Evolutionary conservation across 2,113 vertebrate species (phyloP).

Genomic region (Trinectes maculatus): DNA sequence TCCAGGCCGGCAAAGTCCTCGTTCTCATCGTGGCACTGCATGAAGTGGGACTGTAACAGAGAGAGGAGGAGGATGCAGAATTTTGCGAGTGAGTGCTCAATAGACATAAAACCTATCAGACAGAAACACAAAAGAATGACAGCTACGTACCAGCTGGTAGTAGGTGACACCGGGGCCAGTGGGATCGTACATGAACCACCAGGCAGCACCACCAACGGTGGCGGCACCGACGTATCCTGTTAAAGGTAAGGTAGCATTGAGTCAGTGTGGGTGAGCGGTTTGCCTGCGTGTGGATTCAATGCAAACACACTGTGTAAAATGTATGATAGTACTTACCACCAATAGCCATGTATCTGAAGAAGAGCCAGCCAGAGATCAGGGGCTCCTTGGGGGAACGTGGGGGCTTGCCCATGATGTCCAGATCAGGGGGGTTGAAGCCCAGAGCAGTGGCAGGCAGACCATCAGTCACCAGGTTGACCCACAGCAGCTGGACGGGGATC

Average conservation of each 20-base stretch:
- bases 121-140: not conserved
- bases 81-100: not conserved
- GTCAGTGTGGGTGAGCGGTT: not conserved
- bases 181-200: conserved; percentile 90
- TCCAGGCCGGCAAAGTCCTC: conserved; percentile 84
- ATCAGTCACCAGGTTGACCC: conserved; percentile 94
- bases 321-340: conserved; percentile 81
- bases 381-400: conserved; percentile 92
- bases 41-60: conserved; percentile 95
- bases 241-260: not conserved
- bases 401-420: conserved; percentile 94
- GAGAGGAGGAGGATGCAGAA: not conserved
- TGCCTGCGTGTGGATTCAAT: conserved; percentile 3
- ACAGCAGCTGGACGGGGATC: conserved; percentile 92
- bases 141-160: conserved; percentile 86
- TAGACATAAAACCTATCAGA: not conserved
- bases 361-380: conserved; percentile 93
- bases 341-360: conserved; percentile 95
- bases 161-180: conserved; percentile 85
- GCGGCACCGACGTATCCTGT: conserved; percentile 92
- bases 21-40: conserved; percentile 89
- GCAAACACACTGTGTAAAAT: not conserved
- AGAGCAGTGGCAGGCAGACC: conserved; percentile 93
- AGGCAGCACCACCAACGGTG: conserved; percentile 89
- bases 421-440: conserved; percentile 93